Conservation (phyloP, 2,113 vertebrate species). For the Mirounga angustirostris region DNA sequence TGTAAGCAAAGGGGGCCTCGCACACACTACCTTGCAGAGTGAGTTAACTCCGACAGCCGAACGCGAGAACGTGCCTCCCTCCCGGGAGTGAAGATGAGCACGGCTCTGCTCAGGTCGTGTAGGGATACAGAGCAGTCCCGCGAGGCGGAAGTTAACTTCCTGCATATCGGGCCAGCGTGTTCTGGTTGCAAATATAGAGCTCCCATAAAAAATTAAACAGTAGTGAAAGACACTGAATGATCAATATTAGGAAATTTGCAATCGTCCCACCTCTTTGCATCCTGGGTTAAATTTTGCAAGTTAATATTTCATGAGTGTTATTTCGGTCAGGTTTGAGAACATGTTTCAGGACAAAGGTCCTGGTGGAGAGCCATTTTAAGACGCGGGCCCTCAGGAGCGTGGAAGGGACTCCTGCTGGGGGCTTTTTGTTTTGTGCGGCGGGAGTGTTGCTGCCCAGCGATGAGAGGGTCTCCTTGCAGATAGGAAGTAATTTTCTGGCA, state of each 20-base stretch:
- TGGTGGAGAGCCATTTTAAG: not conserved
- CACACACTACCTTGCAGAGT: not conserved
- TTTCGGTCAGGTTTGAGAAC: not conserved
- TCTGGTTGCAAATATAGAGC: not conserved
- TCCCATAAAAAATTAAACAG: slow-evolving; percentile 38
- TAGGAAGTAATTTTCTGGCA: not conserved
- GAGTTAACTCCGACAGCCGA: not conserved
- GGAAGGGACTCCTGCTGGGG: rapidly evolving
- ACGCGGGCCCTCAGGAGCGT: rapidly evolving
- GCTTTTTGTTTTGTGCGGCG: not conserved
- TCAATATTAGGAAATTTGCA: not conserved
- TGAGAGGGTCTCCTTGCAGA: not conserved
- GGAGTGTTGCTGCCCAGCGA: not conserved
- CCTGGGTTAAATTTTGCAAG: not conserved
- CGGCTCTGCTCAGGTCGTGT: not conserved
- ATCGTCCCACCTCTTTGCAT: not conserved
- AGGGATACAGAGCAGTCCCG: rapidly evolving
- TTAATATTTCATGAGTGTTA: slow-evolving; percentile 51
- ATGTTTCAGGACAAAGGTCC: not conserved
- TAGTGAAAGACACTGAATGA: not conserved
- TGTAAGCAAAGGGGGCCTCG: not conserved
- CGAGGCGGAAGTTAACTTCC: not conserved
- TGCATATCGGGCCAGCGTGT: not conserved
- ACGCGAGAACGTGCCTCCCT: not conserved
- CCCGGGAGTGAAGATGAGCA: not conserved